phyloP scores from a whole-genome alignment of 2,113 vertebrate species.

The Gallinago undulata region DNA sequence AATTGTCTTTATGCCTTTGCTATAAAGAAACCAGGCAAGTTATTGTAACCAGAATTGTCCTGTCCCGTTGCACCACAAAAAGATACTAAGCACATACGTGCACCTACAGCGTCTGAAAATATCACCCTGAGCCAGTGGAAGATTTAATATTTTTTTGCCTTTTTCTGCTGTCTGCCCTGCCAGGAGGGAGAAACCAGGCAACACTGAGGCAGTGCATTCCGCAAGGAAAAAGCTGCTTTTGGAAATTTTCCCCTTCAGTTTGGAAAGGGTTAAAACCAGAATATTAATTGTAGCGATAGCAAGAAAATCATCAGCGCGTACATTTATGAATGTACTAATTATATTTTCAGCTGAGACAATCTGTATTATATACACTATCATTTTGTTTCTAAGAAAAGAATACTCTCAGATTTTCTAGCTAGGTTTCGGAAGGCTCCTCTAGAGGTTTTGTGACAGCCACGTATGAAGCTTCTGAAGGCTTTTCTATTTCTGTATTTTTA shows the following conservation, averaged over 20 bases:
- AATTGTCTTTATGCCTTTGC: not conserved
- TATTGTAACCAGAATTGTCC: not conserved
- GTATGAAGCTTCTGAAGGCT: not conserved
- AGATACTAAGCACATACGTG: not conserved
- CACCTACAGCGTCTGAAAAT: not conserved
- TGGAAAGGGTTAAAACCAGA: not conserved
- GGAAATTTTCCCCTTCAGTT: not conserved
- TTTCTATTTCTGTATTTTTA: conserved; percentile 11
- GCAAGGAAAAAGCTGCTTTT: not conserved
- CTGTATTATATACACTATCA: not conserved
- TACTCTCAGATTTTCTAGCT: not conserved
- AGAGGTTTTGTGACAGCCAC: not conserved
- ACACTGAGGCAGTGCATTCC: not conserved
- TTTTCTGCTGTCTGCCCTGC: not conserved
- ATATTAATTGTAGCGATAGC: not conserved
- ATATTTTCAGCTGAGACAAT: not conserved
- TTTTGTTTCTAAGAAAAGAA: conserved; percentile 33
- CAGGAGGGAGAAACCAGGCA: not conserved
- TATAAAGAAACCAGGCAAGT: not conserved
- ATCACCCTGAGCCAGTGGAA: not conserved
- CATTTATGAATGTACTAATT: not conserved
- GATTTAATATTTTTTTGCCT: not conserved
- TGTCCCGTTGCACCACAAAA: not conserved
- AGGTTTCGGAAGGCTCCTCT: not conserved
- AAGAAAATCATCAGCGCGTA: not conserved